These are phyloP conservation scores for Leptobrachium ailaonicum DNA, from an alignment of 2,113 vertebrate species.

Conservation along the genomic window DNA sequence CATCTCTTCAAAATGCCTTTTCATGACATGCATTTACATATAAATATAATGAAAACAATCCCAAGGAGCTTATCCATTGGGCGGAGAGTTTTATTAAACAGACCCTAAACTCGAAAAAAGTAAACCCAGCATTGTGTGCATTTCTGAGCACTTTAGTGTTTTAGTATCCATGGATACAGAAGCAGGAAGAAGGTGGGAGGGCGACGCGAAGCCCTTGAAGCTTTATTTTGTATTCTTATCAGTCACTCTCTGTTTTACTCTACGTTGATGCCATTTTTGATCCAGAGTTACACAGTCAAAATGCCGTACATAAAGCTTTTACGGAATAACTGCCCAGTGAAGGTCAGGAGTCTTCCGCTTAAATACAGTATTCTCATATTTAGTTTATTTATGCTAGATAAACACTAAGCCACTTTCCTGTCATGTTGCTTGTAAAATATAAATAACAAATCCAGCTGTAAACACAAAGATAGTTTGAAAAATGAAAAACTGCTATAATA, in stretches of 20 bases:
- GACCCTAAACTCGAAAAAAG: constrained; percentile 31
- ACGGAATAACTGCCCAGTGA: constrained; percentile 29
- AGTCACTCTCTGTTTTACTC: constrained; percentile 41
- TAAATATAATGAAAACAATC: too few relatives aligned
- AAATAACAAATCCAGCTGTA: background rate
- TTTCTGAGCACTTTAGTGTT: constrained; percentile 28
- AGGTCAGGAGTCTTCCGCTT: constrained; percentile 47
- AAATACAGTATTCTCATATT: constrained; percentile 7
- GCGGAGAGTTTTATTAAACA: background rate
- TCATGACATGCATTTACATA: too few relatives aligned
- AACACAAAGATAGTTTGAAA: constrained; percentile 8
- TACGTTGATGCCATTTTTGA: constrained; percentile 36
- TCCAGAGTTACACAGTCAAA: constrained; percentile 43
- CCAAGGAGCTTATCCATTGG: background rate
- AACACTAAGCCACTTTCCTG: background rate
- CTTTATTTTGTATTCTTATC: constrained; percentile 51
- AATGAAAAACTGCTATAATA: constrained; percentile 32
- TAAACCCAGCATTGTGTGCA: constrained; percentile 56
- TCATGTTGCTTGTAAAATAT: constrained; percentile 11
- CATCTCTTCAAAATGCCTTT: too few relatives aligned
- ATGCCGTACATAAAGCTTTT: too few relatives aligned
- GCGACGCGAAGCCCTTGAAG: constrained; percentile 14
- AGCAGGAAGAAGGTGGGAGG: constrained; percentile 13
- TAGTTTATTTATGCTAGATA: constrained; percentile 47
- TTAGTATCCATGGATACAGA: constrained; percentile 64